Conservation (phyloP, 1,140 invertebrate species). For the Tetraneura akinire region DNA sequence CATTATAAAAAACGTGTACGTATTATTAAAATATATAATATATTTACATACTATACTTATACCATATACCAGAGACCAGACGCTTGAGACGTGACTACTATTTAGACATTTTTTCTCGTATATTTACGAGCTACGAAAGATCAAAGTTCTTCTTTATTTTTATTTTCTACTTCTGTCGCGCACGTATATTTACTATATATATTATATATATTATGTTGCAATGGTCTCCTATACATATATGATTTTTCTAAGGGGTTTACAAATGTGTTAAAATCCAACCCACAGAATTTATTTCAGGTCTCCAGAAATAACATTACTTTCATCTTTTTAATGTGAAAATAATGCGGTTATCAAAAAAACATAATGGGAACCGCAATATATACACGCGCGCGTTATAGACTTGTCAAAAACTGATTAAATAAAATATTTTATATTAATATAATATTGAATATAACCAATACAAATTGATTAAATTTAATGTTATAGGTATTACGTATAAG, state of each 20-base stretch:
- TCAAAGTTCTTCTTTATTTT: conserved; percentile 1
- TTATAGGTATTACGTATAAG: too few relatives aligned
- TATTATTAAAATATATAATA: too few relatives aligned
- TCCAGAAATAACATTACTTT: conserved; percentile 35
- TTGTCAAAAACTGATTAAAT: conserved; percentile 30
- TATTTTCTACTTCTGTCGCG: background rate
- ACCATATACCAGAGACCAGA: too few relatives aligned
- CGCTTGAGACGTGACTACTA: too few relatives aligned
- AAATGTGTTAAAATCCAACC: conserved; percentile 12
- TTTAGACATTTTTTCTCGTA: background rate
- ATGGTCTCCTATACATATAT: background rate
- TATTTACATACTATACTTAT: too few relatives aligned
- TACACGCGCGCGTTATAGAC: background rate
- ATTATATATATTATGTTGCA: background rate
- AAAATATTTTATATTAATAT: conserved; percentile 13
- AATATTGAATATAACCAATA: background rate
- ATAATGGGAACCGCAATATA: too few relatives aligned
- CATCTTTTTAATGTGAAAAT: conserved; percentile 4
- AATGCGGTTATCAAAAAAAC: too few relatives aligned
- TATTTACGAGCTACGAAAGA: conserved; percentile 1
- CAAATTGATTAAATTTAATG: too few relatives aligned
- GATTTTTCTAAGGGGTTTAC: background rate
- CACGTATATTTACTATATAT: too few relatives aligned
- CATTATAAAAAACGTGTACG: too few relatives aligned
- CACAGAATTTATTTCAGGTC: conserved; percentile 6